Evolutionary conservation across 2,888 invertebrate genomes (phyloP).

Genomic region (Trachelus tabidus): DNA sequence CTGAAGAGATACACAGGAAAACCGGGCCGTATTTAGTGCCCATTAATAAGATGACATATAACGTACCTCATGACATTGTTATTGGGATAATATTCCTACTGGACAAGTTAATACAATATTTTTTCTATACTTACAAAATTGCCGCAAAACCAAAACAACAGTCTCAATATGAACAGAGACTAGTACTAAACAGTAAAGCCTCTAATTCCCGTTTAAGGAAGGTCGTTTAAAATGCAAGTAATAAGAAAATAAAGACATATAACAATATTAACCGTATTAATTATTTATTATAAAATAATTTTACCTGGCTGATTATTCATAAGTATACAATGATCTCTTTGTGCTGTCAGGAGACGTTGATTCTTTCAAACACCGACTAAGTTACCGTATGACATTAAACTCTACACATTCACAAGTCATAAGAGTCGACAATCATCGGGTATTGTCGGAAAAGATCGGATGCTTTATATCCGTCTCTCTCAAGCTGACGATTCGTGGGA

Average conservation of each 20-base stretch:
- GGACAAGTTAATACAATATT: background rate
- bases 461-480: background rate
- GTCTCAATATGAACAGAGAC: background rate
- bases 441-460: background rate
- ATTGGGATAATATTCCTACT: background rate
- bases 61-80: background rate
- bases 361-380: background rate
- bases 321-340: background rate
- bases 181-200: background rate
- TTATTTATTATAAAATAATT: background rate
- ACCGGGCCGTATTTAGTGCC: background rate
- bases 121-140: background rate
- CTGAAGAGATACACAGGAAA: background rate
- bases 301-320: background rate
- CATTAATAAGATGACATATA: background rate
- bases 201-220: background rate
- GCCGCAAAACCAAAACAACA: background rate
- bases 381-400: background rate
- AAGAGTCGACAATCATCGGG: background rate
- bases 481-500: background rate
- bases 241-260: background rate
- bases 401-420: background rate
- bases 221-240: background rate
- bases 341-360: background rate
- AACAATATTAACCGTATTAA: background rate